Evolutionary conservation across 2,113 vertebrate species (phyloP), one percentile per base, ranked within the genome.

Genomic region (Numenius arquata): DNA sequence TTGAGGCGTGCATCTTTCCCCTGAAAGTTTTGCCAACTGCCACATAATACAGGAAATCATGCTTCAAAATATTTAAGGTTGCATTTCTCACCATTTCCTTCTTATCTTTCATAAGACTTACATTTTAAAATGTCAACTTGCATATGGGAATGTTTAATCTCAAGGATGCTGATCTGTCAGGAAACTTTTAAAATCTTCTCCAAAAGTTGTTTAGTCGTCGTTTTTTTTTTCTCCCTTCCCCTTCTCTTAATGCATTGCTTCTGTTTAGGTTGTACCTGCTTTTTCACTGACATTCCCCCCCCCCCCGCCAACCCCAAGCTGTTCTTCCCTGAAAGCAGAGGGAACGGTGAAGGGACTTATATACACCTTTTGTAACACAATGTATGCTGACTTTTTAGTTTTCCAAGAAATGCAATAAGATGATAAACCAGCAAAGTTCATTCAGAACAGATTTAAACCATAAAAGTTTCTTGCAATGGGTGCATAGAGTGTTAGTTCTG

Each of bases 51-150:
- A 97, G 71, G 63, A 98, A 98, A 96, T 96, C 90, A 38, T 88
- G 96, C 97, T 98, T 96, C 97, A 97, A 98, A 98, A 97, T 98
- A 98, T 97, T 98, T 97, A 98, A 97, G 96, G 95, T 98, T 98
- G 96, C 90, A 41, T 97, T 97, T 98, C 96, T 98, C 97, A 97
- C 96, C 96, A 97, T 98, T 98, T 97, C 97, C 96, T 97, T 95
- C 94, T 98, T 98, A 97, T 98, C 97, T 96, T 96, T 97, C 94
- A 78, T 88, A 95, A 98, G 95, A 93, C 96, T 97, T 97, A 97
- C 89, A 81, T 97, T 97, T 96, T 91, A 74, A 97, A 98, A 98
- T 97, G 96, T 97, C 97, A 98, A 26, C 86, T 86, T 97, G 16
- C 96, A 97, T 95, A 93, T 96, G 98, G 96, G 96, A 97, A 96